phyloP scores from a whole-genome alignment of 2,888 invertebrate genomes.

The Drosophila antonietae region DNA sequence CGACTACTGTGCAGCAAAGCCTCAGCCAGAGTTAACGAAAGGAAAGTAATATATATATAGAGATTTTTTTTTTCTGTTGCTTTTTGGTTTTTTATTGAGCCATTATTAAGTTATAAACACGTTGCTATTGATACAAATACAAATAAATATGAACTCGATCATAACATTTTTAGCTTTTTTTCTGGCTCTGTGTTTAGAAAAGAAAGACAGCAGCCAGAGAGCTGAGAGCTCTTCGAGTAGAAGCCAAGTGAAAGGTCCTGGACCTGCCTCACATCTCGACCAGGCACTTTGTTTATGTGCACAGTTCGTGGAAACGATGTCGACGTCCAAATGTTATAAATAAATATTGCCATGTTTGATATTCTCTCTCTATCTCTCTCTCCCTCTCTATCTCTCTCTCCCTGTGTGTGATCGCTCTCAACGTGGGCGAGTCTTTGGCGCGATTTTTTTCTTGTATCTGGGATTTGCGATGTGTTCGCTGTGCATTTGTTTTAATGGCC shows the following conservation, averaged over 20 bases:
- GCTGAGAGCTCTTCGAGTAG: conserved; percentile 4
- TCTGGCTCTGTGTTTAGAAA: conserved; percentile 50
- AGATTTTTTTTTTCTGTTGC: conserved; percentile 19
- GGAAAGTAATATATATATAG: conserved; percentile 53
- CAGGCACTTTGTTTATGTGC: conserved; percentile 64
- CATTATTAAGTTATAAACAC: conserved; percentile 81
- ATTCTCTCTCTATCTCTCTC: conserved; percentile 52
- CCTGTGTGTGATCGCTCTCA: conserved; percentile 53
- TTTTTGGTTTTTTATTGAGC: conserved; percentile 75
- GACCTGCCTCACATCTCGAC: conserved; percentile 53
- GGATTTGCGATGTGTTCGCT: conserved; percentile 63
- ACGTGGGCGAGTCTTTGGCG: conserved; percentile 54
- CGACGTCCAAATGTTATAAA: conserved; percentile 61
- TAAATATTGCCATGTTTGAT: conserved; percentile 74
- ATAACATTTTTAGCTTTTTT: not conserved
- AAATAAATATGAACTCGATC: conserved; percentile 66
- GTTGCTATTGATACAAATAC: conserved; percentile 77
- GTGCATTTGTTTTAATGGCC: conserved; percentile 76
- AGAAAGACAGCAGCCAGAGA: conserved; percentile 53
- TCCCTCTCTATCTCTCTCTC: conserved; percentile 48
- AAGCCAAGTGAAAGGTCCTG: conserved; percentile 68
- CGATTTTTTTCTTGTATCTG: conserved; percentile 18
- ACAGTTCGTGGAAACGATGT: conserved; percentile 60
- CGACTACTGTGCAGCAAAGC: conserved; percentile 56
- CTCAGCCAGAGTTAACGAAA: conserved; percentile 63